A percentile compares a stretch with the other conserved stretches of the same genome.
Conservation (phyloP, 2,113 vertebrate genomes). For the Charina bottae region DNA sequence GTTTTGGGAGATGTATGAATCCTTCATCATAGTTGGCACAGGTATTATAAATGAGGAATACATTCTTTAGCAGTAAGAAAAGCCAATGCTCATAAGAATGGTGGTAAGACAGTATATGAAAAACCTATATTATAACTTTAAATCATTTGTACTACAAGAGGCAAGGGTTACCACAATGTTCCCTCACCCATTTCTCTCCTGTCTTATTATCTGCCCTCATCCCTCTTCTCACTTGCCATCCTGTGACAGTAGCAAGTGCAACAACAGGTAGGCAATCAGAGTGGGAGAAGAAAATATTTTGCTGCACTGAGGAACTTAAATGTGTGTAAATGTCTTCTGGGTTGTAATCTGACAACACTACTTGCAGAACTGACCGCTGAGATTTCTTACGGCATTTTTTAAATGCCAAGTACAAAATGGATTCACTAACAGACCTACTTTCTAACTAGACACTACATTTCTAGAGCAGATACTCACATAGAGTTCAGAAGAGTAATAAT, state of each 20-base stretch:
- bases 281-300: neutral
- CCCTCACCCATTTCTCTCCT: neutral
- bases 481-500: neutral
- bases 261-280: neutral
- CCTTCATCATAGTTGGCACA: constrained; percentile 15
- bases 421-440: neutral
- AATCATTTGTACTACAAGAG: neutral
- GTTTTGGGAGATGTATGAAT: neutral
- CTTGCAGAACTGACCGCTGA: neutral
- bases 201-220: neutral
- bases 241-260: neutral
- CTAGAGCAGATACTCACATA: neutral
- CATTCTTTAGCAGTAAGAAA: neutral
- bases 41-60: neutral
- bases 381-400: neutral
- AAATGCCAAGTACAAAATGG: neutral
- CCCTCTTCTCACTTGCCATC: neutral
- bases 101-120: neutral
- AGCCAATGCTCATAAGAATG: neutral
- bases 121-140: neutral
- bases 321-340: neutral
- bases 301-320: neutral
- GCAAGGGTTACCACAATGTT: neutral
- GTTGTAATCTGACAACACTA: neutral
- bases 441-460: constrained; percentile 6